phyloP scores from a whole-genome alignment of 2,888 invertebrate genomes.

The Muscina levida region DNA sequence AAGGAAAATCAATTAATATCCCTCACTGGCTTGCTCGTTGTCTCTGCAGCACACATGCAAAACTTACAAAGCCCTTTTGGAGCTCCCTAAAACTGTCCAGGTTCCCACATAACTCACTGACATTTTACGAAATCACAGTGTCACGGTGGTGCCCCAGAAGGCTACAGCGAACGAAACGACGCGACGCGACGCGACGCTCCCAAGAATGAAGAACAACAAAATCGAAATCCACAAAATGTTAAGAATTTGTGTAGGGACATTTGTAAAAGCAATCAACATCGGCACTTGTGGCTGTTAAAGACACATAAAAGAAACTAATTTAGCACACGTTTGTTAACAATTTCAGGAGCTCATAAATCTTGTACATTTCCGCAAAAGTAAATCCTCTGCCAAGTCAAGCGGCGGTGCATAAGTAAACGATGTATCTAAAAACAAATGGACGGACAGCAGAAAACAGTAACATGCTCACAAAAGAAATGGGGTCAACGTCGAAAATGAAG shows the following conservation, averaged over 20 bases:
- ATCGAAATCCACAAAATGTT: slow-evolving; percentile 29
- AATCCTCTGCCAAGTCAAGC: slow-evolving; percentile 13
- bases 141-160: background rate
- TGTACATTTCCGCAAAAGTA: slow-evolving; percentile 24
- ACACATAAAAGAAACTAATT: slow-evolving; percentile 55
- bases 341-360: slow-evolving; percentile 64
- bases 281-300: slow-evolving; percentile 1
- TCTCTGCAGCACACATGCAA: background rate
- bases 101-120: slow-evolving; percentile 61
- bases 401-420: too few species aligned
- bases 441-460: slow-evolving; percentile 22
- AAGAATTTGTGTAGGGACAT: slow-evolving; percentile 21
- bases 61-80: slow-evolving; percentile 18
- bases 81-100: background rate
- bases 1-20: slow-evolving; percentile 35
- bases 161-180: background rate
- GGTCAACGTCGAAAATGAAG: slow-evolving; percentile 58
- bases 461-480: slow-evolving; percentile 53
- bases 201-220: too few species aligned
- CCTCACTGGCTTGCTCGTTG: background rate
- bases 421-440: background rate
- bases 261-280: slow-evolving; percentile 8
- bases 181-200: background rate
- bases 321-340: slow-evolving; percentile 65
- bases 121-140: slow-evolving; percentile 4